Evolutionary conservation across 2,797 vertebrate species (phyloP).

Genomic region (Cyprinella venusta): DNA sequence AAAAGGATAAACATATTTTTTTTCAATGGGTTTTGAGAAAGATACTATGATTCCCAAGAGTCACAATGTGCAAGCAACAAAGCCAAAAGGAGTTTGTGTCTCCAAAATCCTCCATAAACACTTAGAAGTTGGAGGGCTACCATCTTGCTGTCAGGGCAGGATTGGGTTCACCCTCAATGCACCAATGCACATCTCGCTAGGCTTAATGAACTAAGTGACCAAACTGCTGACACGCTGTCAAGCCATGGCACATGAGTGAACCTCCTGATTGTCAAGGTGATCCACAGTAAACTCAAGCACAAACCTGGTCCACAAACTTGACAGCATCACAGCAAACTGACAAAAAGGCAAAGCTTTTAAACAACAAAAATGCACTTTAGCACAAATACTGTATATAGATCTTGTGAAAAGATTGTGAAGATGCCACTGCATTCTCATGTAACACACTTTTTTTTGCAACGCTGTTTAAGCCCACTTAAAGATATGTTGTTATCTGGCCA

Average conservation of each 20-base stretch:
- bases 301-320: constrained; percentile 64
- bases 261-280: constrained; percentile 70
- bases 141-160: constrained; percentile 52
- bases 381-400: background rate
- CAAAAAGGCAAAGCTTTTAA: constrained; percentile 38
- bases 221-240: constrained; percentile 54
- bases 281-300: constrained; percentile 66
- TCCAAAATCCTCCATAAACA: constrained; percentile 47
- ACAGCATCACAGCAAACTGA: constrained; percentile 53
- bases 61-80: constrained; percentile 31
- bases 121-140: constrained; percentile 45
- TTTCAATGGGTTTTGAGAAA: background rate
- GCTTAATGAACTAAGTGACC: constrained; percentile 55
- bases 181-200: constrained; percentile 44
- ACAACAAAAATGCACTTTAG: constrained; percentile 32
- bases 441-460: constrained; percentile 51
- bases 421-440: constrained; percentile 62
- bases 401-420: constrained; percentile 21
- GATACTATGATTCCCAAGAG: background rate
- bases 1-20: background rate
- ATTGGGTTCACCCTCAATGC: constrained; percentile 47
- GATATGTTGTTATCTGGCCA: constrained; percentile 67
- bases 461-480: constrained; percentile 71
- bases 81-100: constrained; percentile 40
- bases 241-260: constrained; percentile 63